Evolutionary conservation across 1,140 invertebrate genomes (phyloP).

Genomic region (Drosophila melanica): DNA sequence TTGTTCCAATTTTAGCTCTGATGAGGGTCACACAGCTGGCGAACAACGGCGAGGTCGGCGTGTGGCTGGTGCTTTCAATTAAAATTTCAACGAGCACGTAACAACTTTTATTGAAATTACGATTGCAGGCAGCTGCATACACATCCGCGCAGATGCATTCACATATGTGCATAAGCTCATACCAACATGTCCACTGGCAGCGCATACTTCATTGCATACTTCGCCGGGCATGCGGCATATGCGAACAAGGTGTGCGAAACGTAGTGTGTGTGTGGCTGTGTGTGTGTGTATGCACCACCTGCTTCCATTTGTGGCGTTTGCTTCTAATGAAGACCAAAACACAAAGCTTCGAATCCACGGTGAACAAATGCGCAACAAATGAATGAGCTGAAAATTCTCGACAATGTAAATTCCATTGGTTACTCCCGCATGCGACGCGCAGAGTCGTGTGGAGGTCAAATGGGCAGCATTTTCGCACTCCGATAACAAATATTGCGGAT

Average conservation of each 20-base stretch:
- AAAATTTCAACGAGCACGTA: slow-evolving; percentile 80
- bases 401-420: slow-evolving; percentile 15
- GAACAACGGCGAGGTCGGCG: slow-evolving; percentile 51
- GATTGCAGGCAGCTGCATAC: slow-evolving; percentile 66
- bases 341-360: slow-evolving; percentile 43
- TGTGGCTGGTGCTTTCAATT: slow-evolving; percentile 76
- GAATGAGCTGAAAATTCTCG: slow-evolving; percentile 13
- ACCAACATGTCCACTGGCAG: slow-evolving; percentile 45
- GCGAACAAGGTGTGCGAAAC: slow-evolving; percentile 9
- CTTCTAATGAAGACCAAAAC: slow-evolving; percentile 70
- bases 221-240: slow-evolving; percentile 42
- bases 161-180: slow-evolving; percentile 15
- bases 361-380: slow-evolving; percentile 56
- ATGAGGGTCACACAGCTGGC: slow-evolving; percentile 73
- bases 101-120: slow-evolving; percentile 82
- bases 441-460: slow-evolving; percentile 17
- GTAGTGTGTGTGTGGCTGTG: slow-evolving; percentile 45
- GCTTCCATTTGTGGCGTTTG: slow-evolving; percentile 49
- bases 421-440: not conserved
- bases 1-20: slow-evolving; percentile 64
- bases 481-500: slow-evolving; percentile 64
- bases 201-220: slow-evolving; percentile 73
- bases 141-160: slow-evolving; percentile 20
- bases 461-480: slow-evolving; percentile 23
- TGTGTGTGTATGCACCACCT: slow-evolving; percentile 4